Evolutionary conservation across 2,888 invertebrate species (phyloP), one percentile per base, ranked within the genome.

Genomic region (Drosophila atripex): DNA sequence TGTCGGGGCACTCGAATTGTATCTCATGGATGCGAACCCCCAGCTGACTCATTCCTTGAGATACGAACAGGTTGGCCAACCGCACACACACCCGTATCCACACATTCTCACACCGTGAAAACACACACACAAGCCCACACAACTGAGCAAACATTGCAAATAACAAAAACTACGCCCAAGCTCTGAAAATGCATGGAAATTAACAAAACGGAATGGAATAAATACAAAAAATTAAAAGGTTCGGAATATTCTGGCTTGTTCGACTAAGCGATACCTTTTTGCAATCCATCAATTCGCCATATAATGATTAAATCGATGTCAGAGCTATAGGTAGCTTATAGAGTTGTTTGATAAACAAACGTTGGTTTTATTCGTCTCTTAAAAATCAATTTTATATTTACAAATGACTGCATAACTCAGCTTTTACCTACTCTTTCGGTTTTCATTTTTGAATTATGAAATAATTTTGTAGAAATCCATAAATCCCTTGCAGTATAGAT

Each of bases 181-280:
- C 69, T 63, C 64, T 46, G 53, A 63, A 64, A 64, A 39, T 64
- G 69, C 69, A 59, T 68, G 69, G 51, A 69, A 69, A 69, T 69
- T 59, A 68, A 69, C 59, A 59, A 69, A 68, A 57, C 57, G 30
- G 56, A 57, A n/a, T 61, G 46, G 28, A 61, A 47, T 23, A 39
- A 70, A 60, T n/a, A 28, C 39, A 52, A 30, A 60, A 39, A 60
- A 38, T 32, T 35, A 53, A 52, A 68, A 50, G 60, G 58, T 32
- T 30, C n/a, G n/a, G 60, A 30, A 16, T 28, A 8, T 7, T 1
- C 12, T 16, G n/a, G 35, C 7, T 39, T 56, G 30, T 45, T 50
- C 66, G 66, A 3, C 8, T 18, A 14, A 2, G 3, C 9, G 49
- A 66, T 66, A 65, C 65, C 65, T 45, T n/a, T 2, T 63, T 32